Percentiles rank a stretch among this genome's conserved stretches.
Evolutionary conservation across 2,113 vertebrate genomes (phyloP).

Genomic region (Oriolus oriolus): DNA sequence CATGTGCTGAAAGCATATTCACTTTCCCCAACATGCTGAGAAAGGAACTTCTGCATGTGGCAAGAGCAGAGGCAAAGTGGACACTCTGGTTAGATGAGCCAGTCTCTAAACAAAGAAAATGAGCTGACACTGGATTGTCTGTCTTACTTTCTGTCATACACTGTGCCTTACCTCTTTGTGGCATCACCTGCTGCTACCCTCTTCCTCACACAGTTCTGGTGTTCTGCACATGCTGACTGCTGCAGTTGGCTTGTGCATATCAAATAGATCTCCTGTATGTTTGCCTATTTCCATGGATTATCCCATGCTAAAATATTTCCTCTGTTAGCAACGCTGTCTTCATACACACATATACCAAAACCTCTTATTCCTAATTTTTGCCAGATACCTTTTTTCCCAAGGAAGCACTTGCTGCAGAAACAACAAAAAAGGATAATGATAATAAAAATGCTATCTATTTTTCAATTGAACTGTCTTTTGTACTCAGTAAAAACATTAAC

Average conservation of each 20-base stretch:
- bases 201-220: background rate
- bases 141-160: background rate
- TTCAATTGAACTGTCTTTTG: background rate
- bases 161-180: background rate
- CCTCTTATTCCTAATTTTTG: conserved; percentile 23
- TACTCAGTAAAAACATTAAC: background rate
- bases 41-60: background rate
- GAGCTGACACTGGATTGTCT: conserved; percentile 41
- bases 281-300: conserved; percentile 8
- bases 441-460: conserved; percentile 25
- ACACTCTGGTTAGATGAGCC: background rate
- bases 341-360: background rate
- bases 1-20: conserved; percentile 6
- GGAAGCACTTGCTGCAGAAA: background rate
- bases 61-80: background rate
- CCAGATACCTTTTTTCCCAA: conserved; percentile 9
- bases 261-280: background rate
- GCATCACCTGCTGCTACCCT: background rate
- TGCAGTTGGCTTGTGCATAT: background rate
- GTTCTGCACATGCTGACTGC: background rate
- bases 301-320: conserved; percentile 19
- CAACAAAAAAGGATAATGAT: background rate
- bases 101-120: background rate
- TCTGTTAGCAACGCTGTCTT: conserved; percentile 9
- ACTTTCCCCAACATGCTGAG: background rate